These are phyloP conservation scores for Callospermophilus lateralis DNA, from an alignment of 2,113 vertebrate genomes.

Conservation along the genomic window DNA sequence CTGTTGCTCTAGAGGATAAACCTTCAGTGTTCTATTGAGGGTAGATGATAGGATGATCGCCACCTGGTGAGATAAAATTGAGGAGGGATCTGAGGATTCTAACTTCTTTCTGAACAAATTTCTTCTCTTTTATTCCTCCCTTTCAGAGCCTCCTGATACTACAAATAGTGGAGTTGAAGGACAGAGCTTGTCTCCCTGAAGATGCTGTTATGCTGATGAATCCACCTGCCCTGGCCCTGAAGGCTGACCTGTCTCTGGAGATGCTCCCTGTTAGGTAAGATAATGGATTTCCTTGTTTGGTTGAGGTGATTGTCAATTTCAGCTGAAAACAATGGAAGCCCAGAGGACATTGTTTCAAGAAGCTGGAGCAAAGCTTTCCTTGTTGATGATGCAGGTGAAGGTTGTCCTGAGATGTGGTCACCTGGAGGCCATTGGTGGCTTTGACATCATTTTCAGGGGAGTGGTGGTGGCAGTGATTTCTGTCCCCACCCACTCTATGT, in stretches of 20 bases:
- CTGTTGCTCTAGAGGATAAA: background rate
- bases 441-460: background rate
- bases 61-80: background rate
- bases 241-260: background rate
- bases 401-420: background rate
- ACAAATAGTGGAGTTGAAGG: background rate
- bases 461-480: background rate
- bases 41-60: background rate
- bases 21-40: background rate
- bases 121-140: background rate
- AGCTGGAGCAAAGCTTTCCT: background rate
- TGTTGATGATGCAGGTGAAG: background rate
- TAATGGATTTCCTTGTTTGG: constrained; percentile 10
- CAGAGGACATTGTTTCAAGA: background rate
- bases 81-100: constrained; percentile 8
- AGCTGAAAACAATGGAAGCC: background rate
- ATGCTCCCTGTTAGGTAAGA: constrained; percentile 5
- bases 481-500: background rate
- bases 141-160: background rate
- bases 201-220: background rate
- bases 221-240: background rate
- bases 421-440: background rate
- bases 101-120: background rate
- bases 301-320: constrained; percentile 1
- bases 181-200: background rate